phyloP scores from a whole-genome alignment of 2,888 invertebrate genomes.

The Agriopis marginaria region DNA sequence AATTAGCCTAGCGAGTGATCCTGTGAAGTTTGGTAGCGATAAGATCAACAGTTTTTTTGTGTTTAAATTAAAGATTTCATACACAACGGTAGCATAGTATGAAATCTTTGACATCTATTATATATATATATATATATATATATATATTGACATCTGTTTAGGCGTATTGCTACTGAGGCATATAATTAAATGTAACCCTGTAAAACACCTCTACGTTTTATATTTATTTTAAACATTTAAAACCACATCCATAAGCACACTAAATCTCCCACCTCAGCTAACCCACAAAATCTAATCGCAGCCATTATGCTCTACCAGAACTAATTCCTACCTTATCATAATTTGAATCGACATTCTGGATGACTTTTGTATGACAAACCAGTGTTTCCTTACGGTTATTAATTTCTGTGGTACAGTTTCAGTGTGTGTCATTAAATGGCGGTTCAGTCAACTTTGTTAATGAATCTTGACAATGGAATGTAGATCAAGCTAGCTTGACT shows the following conservation, averaged over 20 bases:
- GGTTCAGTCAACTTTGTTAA: slow-evolving; percentile 63
- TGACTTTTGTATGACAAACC: slow-evolving; percentile 84
- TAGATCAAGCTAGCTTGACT: not conserved
- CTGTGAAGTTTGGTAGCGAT: no score
- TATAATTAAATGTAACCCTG: no score
- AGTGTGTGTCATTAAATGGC: slow-evolving; percentile 64
- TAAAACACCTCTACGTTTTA: no score
- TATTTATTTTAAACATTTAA: not conserved
- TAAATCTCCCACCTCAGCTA: slow-evolving; percentile 46
- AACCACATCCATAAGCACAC: slow-evolving; percentile 59
- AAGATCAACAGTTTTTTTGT: no score
- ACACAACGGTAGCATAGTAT: no score
- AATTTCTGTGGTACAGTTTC: slow-evolving; percentile 73
- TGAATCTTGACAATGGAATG: slow-evolving; percentile 4
- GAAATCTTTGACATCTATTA: no score
- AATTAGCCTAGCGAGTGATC: no score
- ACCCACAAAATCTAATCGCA: slow-evolving; percentile 71
- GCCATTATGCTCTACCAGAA: slow-evolving; percentile 83
- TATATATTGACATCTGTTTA: no score
- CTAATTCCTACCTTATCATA: slow-evolving; percentile 85
- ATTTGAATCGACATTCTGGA: slow-evolving; percentile 83
- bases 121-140: no score
- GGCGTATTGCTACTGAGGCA: no score
- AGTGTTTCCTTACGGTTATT: slow-evolving; percentile 84
- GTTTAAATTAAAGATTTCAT: no score